These are phyloP conservation scores for Synergus laeviventris DNA, from an alignment of 2,888 invertebrate genomes.

Conservation along the genomic window DNA sequence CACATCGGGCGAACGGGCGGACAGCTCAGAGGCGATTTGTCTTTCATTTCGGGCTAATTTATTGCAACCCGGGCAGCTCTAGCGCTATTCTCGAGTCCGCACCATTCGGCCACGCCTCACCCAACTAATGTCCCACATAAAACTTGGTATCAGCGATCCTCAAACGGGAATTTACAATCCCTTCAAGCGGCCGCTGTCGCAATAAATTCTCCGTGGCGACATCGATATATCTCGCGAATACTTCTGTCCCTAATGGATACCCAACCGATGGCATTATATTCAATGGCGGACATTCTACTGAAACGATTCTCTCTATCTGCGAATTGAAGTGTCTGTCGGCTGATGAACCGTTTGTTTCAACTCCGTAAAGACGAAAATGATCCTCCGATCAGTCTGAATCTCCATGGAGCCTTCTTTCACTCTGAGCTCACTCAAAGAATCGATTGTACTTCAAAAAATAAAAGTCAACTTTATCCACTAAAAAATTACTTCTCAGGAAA, in stretches of 20 bases:
- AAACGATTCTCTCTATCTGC: constrained; percentile 16
- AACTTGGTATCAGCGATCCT: constrained; percentile 77
- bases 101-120: constrained; percentile 74
- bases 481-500: no score
- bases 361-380: not conserved
- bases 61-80: constrained; percentile 71
- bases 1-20: constrained; percentile 75
- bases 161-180: constrained; percentile 77
- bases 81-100: constrained; percentile 62
- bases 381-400: not conserved
- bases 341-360: constrained; percentile 1
- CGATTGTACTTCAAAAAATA: no score
- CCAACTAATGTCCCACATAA: constrained; percentile 76
- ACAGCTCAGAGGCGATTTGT: constrained; percentile 76
- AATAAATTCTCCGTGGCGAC: constrained; percentile 73
- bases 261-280: constrained; percentile 53
- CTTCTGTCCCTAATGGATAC: constrained; percentile 75
- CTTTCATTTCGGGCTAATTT: constrained; percentile 76
- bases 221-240: constrained; percentile 75
- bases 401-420: not conserved
- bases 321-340: constrained; percentile 7
- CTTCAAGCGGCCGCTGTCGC: constrained; percentile 75
- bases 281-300: constrained; percentile 25
- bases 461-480: no score
- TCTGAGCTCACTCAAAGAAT: no score